Base-by-base conservation (phyloP, 2,888 invertebrate species). In the Ferdinandea cuprea region DNA sequence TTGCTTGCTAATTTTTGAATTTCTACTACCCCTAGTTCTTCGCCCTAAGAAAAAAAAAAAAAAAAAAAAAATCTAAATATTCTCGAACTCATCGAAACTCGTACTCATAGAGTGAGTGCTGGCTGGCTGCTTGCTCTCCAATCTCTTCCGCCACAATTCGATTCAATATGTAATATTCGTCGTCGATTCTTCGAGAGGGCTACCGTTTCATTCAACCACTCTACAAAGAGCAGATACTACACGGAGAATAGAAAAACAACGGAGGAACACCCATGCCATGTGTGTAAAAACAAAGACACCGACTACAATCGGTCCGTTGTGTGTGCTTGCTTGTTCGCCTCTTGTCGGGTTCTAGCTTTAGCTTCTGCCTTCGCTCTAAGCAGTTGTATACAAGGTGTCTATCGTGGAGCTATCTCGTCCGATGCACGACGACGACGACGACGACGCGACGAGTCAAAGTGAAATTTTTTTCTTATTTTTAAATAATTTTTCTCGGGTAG, bases 381-480 rank as follows among this genome's bases (percentile, higher is more conserved):
- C 83, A 83, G 83, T 83, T 78, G 72, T 73, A 83, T 52, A 73
- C 68, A 83, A 83, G 83, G 83, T 83, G 83, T 72, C 83, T 83
- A 68, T 83, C 71, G 81, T 72, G 78, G 72, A 83, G 46, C 83
- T 83, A 59, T 72, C 44, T 44, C 65, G 42, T 32, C 81, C 54
- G 69, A 69, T 74, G 66, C 59, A 79, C 68, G 59, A 58, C 59
- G 59, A 58, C 74, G 69, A 52, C 59, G 61, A 50, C 74, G n/a
- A n/a, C n/a, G n/a, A n/a, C n/a, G n/a, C n/a, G n/a, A 52, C 52
- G 59, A 28, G 32, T 32, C 35, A 30, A 44, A 54, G 37, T 50
- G 56, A 58, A 44, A 65, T 13, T 13, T 28, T 15, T 13, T 37
- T 6, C 2, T 8, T 9, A 32, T 58, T 35, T 17, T 13, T 28